phyloP scores from a whole-genome alignment of 1,140 invertebrate genomes.

The Zaprionus vittiger region DNA sequence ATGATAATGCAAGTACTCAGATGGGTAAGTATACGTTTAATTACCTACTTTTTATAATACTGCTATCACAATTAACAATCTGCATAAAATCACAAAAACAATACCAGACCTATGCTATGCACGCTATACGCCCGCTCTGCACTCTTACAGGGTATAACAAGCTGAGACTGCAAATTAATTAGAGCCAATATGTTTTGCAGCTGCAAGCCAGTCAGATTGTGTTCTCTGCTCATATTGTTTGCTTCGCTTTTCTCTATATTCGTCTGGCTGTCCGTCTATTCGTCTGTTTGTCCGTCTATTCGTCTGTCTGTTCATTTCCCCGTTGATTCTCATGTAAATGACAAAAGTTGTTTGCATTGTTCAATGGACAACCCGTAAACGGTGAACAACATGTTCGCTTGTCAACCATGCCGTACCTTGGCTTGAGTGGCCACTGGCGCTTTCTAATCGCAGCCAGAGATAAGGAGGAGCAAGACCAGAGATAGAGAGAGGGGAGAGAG shows the following conservation, averaged over 20 bases:
- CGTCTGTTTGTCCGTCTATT: neutral
- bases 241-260: conserved; percentile 22
- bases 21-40: too few species aligned
- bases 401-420: conserved; percentile 66
- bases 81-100: neutral
- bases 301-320: neutral
- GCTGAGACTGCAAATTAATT: conserved; percentile 77
- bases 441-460: conserved; percentile 42
- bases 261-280: neutral
- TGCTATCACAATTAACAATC: neutral
- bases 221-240: conserved; percentile 62
- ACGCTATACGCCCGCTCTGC: neutral
- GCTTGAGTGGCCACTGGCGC: conserved; percentile 38
- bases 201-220: conserved; percentile 53
- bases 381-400: conserved; percentile 77
- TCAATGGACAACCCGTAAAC: conserved; percentile 48
- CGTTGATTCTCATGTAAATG: conserved; percentile 77
- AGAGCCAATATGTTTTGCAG: conserved; percentile 73
- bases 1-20: too few species aligned
- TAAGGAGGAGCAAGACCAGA: conserved; percentile 37
- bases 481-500: neutral
- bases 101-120: neutral
- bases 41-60: neutral
- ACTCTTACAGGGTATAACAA: conserved; percentile 42
- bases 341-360: conserved; percentile 75